Conservation (phyloP, 1,140 invertebrate genomes). For the Campoletis sonorensis region DNA sequence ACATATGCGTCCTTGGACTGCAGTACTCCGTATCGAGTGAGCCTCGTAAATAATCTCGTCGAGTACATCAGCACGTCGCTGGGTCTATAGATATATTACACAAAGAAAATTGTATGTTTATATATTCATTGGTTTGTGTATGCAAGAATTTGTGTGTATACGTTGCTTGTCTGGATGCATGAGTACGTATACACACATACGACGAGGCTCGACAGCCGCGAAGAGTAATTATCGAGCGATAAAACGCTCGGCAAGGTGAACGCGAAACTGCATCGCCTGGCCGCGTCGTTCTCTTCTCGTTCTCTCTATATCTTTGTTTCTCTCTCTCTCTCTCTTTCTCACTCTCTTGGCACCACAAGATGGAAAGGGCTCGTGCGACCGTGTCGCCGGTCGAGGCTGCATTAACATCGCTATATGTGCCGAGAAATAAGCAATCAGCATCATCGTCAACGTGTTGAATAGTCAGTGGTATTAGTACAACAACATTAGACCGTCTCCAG, state of each 20-base stretch:
- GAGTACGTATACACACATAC: slow-evolving; percentile 9
- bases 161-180: background rate
- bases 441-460: background rate
- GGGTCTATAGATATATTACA: background rate
- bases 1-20: slow-evolving; percentile 11
- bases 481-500: background rate
- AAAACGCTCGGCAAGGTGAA: slow-evolving; percentile 44
- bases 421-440: background rate
- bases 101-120: background rate
- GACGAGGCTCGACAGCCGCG: slow-evolving; percentile 31
- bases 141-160: slow-evolving; percentile 7
- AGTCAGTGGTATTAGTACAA: background rate
- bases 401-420: slow-evolving; percentile 1
- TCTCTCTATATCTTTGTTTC: too few relatives aligned
- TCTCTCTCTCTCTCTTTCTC: background rate
- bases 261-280: slow-evolving; percentile 22
- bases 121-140: too few relatives aligned
- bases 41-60: slow-evolving; percentile 36
- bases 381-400: slow-evolving; percentile 35
- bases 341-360: background rate
- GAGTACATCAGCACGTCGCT: slow-evolving; percentile 1
- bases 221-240: slow-evolving; percentile 53
- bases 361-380: slow-evolving; percentile 11
- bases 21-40: background rate
- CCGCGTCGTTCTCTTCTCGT: background rate